Base-by-base conservation (phyloP, 2,797 vertebrate species). In the Sylvia borin region DNA sequence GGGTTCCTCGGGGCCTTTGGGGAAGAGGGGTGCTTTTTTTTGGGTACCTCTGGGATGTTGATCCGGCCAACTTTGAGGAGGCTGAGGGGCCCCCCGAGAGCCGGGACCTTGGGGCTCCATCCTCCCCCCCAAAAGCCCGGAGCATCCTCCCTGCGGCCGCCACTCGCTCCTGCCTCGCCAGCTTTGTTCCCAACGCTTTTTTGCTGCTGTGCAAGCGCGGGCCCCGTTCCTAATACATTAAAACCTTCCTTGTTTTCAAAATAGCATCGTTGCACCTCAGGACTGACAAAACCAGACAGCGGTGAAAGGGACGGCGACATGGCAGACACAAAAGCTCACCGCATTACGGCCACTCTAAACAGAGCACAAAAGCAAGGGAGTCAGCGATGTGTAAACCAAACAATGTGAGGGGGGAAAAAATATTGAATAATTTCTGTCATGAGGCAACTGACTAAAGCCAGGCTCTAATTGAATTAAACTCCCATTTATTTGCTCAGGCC, bases 401-500 rank as follows among this genome's bases (percentile, higher is more conserved):
- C 99, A 98, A 98, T 98, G 98, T 97, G 98, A 98, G 97, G 97
- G 97, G 97, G 97, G 97, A 97, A 98, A 98, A 98, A 98, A 98
- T 98, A 98, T 98, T 98, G 98, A 98, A 98, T 98, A 98, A 98
- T 98, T 98, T 98, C 98, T 98, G 98, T 98, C 98, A 97, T 95
- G 98, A 98, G 98, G 98, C 98, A 98, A 96, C 98, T 98, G 98
- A 97, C 98, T 98, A 98, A 98, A 98, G 98, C 98, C 98, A 97
- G 98, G 98, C 98, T 98, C 98, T 99, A 99, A 99, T 99, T 99
- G 98, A 99, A 99, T 99, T 99, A 99, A 99, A 99, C 98, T 98
- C 98, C 98, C 98, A 98, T 99, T 99, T 99, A 99, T 99, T 99
- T 99, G 98, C 98, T 98, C 98, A 99, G 98, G 98, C 98, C 98